These are phyloP conservation scores for Podarcis cretensis DNA, from an alignment of 2,113 vertebrate species.

Conservation along the genomic window DNA sequence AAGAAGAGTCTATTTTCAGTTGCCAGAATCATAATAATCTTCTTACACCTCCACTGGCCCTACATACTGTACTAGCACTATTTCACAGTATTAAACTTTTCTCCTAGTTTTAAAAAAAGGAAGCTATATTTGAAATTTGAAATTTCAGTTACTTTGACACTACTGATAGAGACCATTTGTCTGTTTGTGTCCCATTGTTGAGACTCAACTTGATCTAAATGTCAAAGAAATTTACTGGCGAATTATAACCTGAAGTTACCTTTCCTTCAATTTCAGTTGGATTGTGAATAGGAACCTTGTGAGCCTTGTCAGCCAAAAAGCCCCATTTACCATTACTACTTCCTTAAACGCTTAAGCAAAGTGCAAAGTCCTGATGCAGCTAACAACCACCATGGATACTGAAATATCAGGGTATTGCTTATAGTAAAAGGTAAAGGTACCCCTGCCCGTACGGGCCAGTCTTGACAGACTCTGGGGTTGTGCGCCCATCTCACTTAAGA, in stretches of 20 bases:
- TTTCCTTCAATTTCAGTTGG: neutral
- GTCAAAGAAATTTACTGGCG: too few species aligned
- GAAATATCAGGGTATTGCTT: neutral
- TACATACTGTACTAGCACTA: slow-evolving; percentile 49
- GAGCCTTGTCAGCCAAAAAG: neutral
- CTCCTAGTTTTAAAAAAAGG: slow-evolving; percentile 61
- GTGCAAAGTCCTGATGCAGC: neutral
- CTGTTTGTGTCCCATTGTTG: too few species aligned
- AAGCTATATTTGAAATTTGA: slow-evolving; percentile 69
- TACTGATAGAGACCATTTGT: too few species aligned
- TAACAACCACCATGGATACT: slow-evolving; percentile 9
- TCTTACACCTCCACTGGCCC: slow-evolving; percentile 45
- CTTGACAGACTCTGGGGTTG: too few species aligned
- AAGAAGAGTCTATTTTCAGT: slow-evolving; percentile 70
- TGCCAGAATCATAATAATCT: slow-evolving; percentile 70
- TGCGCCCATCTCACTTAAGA: too few species aligned
- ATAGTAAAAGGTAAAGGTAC: too few species aligned
- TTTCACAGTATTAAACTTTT: slow-evolving; percentile 67
- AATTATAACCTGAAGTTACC: too few species aligned
- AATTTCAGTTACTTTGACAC: slow-evolving; percentile 68
- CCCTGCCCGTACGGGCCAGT: too few species aligned
- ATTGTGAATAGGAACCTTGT: neutral
- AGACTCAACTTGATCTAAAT: too few species aligned
- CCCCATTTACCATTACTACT: neutral
- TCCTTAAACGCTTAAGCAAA: neutral